Conservation (phyloP, 2,113 vertebrate species). For the Marmota monax region DNA sequence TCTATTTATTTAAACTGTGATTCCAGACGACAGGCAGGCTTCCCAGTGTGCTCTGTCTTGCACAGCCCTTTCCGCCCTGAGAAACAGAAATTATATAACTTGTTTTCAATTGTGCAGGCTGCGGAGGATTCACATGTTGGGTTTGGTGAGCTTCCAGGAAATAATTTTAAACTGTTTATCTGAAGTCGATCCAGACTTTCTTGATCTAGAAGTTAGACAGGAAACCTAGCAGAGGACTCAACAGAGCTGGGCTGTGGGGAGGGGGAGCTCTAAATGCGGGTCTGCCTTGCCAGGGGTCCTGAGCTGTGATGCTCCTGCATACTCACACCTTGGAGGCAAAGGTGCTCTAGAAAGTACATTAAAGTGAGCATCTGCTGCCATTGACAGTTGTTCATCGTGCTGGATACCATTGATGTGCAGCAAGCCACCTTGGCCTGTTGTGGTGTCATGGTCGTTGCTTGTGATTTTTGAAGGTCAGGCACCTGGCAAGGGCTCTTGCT, state of each 20-base stretch:
- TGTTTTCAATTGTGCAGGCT: slow-evolving; percentile 79
- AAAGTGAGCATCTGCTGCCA: background rate
- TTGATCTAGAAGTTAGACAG: slow-evolving; percentile 74
- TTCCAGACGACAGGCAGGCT: slow-evolving; percentile 73
- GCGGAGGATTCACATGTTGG: slow-evolving; percentile 75
- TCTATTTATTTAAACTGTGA: slow-evolving; percentile 81
- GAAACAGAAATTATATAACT: slow-evolving; percentile 82
- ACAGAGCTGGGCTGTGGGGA: slow-evolving; percentile 7
- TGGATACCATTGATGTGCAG: background rate
- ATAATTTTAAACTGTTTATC: slow-evolving; percentile 80
- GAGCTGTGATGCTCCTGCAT: background rate
- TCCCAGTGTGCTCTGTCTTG: slow-evolving; percentile 45
- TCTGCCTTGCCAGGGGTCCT: background rate
- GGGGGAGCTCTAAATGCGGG: background rate
- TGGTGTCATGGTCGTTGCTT: background rate
- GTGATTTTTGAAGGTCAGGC: background rate
- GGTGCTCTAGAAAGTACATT: background rate
- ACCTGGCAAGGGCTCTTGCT: background rate
- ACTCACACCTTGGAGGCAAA: background rate
- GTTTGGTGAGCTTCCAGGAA: slow-evolving; percentile 78
- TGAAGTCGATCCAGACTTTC: slow-evolving; percentile 78
- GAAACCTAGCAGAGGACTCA: slow-evolving; percentile 28
- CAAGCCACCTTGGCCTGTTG: background rate
- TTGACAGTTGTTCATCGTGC: background rate
- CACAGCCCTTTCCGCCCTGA: slow-evolving; percentile 60